phyloP scores from a whole-genome alignment of 1,140 invertebrate genomes.

The Brachionus plicatilis region DNA sequence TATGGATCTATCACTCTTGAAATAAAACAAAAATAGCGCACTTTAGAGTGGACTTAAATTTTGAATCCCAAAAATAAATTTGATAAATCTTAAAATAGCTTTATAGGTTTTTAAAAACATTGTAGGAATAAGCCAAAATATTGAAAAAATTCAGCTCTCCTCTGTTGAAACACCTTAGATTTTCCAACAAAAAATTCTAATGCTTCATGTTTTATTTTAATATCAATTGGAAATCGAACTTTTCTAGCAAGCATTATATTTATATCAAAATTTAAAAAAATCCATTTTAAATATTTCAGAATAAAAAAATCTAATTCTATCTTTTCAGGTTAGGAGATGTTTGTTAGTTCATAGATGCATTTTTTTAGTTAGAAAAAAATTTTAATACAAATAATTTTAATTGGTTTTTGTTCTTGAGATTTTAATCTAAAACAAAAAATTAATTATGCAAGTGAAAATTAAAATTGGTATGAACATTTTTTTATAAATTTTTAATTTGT shows the following conservation, averaged over 20 bases:
- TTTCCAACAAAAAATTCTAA: background rate
- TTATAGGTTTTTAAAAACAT: background rate
- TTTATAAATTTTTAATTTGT: background rate
- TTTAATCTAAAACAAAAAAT: background rate
- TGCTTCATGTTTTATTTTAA: background rate
- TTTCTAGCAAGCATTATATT: background rate
- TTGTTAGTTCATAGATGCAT: background rate
- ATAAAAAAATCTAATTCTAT: background rate
- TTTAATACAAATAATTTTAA: background rate
- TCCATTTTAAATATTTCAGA: background rate
- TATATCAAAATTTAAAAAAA: background rate
- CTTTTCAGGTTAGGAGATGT: background rate
- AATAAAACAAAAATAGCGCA: background rate
- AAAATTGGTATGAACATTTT: background rate
- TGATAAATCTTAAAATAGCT: background rate
- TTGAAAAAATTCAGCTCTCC: background rate
- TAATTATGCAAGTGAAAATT: background rate
- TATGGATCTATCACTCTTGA: background rate
- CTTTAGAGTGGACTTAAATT: background rate
- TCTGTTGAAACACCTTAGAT: background rate
- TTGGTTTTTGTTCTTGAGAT: background rate
- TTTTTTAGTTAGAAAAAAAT: background rate
- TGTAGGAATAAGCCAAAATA: background rate
- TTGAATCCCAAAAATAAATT: background rate
- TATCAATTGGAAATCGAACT: background rate